Base-by-base conservation (phyloP, 1,140 invertebrate genomes). In the Nixonia krombeini region DNA sequence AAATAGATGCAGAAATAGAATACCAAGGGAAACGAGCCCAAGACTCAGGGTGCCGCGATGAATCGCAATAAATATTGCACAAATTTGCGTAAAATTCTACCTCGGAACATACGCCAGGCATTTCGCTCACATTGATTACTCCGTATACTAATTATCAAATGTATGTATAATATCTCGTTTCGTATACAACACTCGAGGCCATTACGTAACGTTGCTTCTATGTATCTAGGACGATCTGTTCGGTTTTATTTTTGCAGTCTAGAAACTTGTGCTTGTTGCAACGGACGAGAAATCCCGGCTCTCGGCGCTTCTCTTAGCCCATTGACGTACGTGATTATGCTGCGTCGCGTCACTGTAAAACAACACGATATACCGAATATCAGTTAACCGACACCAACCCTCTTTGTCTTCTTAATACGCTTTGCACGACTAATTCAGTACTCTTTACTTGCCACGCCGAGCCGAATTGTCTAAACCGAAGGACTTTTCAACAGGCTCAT, bases 251-350 rank as follows among this genome's bases (percentile, higher is more conserved):
- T 72, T 73, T 67, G 55, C 53, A 73, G 72, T 71, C 62, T 72
- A 77, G 62, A 73, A 72, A 80, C 58, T 71, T 78, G 72, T 81
- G 79, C 78, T 82, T 79, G 80, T 83, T 81, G 82, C 80, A 82
- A 83, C 78, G 70, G 62, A 81, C 46, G 68, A 73, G 47, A 72
- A 72, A 71, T 74, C 29, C 57, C 68, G 53, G 51, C 63, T 72
- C 67, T 59, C 41, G 57, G 38, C 64, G 70, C 61, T 72, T 78
- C 69, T 73, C 69, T 73, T 70, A 70, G 68, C 56, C 69, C 69
- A 53, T 68, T 75, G 71, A 74, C 68, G 72, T 75, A 72, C 70
- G 63, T 72, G 66, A 73, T 72, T 72, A 78, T 72, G 72, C 75
- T 75, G 73, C 72, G 53, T 67, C 75, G 72, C 71, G 70, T 84